Percentiles rank a stretch among this genome's conserved stretches.
Evolutionary conservation across 2,113 vertebrate genomes (phyloP).

Genomic region (Alexandromys fortis): DNA sequence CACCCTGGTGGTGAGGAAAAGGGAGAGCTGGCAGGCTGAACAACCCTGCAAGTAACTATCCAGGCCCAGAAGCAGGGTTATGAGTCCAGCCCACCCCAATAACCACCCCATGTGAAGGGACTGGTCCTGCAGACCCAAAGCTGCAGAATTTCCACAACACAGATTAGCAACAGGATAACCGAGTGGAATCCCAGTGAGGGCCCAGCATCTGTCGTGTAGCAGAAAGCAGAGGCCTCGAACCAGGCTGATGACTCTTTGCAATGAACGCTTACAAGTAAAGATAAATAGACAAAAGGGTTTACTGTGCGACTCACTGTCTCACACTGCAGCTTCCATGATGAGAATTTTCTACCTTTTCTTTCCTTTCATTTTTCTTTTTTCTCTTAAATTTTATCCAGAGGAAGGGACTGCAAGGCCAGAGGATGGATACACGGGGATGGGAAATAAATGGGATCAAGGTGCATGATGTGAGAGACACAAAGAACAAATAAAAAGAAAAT

Average conservation of each 20-base stretch:
- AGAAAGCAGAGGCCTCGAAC: neutral
- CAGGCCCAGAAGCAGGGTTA: neutral
- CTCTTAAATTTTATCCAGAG: neutral
- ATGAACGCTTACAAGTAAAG: neutral
- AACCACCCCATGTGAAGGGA: neutral
- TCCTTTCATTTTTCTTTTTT: neutral
- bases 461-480: neutral
- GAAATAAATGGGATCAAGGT: neutral
- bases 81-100: neutral
- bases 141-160: neutral
- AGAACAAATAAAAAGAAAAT: neutral
- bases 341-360: rapidly evolving
- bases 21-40: neutral
- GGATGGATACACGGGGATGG: neutral
- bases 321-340: neutral
- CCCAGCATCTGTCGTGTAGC: neutral
- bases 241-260: neutral
- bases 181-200: neutral
- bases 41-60: neutral
- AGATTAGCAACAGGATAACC: neutral
- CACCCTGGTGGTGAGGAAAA: neutral
- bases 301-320: neutral
- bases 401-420: neutral
- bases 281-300: neutral
- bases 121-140: neutral